Conservation (phyloP, 2,113 vertebrate genomes). For the Pedionomus torquatus region DNA sequence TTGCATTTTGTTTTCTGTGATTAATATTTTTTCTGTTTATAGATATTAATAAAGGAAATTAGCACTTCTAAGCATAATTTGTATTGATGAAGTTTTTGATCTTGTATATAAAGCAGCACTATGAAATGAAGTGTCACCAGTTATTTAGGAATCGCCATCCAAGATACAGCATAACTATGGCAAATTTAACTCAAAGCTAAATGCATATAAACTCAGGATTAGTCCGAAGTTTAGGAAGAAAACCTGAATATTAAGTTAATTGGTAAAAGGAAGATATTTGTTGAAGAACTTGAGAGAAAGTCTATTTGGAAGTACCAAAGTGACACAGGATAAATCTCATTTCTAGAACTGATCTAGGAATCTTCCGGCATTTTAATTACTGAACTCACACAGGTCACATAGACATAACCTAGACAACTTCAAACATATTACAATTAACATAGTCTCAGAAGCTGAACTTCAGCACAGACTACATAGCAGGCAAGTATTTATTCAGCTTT, state of each 20-base stretch:
- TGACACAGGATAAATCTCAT: not conserved
- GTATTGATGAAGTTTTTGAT: not conserved
- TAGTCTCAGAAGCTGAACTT: not conserved
- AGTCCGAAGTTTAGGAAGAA: not conserved
- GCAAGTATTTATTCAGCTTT: not conserved
- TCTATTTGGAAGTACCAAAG: not conserved
- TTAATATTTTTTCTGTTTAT: not conserved
- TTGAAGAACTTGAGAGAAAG: not conserved
- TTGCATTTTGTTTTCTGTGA: not conserved
- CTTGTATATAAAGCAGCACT: not conserved
- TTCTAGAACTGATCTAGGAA: not conserved
- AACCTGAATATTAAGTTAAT: not conserved
- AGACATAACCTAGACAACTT: not conserved
- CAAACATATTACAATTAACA: not conserved
- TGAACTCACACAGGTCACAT: not conserved
- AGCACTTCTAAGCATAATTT: not conserved
- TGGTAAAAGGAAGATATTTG: not conserved
- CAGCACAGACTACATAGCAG: not conserved
- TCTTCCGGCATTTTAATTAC: not conserved
- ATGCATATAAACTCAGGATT: not conserved
- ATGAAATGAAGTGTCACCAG: not conserved
- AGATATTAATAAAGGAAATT: not conserved
- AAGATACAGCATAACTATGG: not conserved
- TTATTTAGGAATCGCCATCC: not conserved
- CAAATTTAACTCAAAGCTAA: not conserved